Base-by-base conservation (phyloP, 1,140 invertebrate genomes). In the Drosophila arawakana region DNA sequence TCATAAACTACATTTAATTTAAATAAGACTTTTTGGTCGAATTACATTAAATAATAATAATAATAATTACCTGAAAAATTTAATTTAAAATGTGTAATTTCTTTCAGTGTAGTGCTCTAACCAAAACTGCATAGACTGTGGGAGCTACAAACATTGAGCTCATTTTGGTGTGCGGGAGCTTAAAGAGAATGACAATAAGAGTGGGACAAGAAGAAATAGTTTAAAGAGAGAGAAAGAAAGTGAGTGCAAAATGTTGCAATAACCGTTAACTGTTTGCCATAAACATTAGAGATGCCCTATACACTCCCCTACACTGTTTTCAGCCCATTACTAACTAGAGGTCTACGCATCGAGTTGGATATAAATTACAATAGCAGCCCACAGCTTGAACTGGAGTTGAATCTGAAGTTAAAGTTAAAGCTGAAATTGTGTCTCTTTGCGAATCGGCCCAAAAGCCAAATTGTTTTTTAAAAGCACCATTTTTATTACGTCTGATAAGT, bases 401-500 rank as follows among this genome's bases (percentile, higher is more conserved):
- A 30, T 30, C 25, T 30, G 6, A 30, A 30, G 25, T 10, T n/a
- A 13, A 8, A 47, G 46, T 7, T 47, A 8, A 7, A 47, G 46
- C 46, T 46, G 11, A n/a, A 46, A n/a, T n/a, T 46, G 43, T n/a
- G 13, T 46, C 11, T 46, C 43, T 13, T 46, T 46, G 43, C 43
- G 43, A 46, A 15, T 47, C 58, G 63, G 62, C 75, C 80, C 77
- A 78, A 90, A 90, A 90, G 88, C 80, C 78, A 90, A 90, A 90
- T 90, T 90, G 85, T 90, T 90, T 90, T 90, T 90, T 90, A 90
- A 90, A 90, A 90, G 85, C 85, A 81, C 80, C 86, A 90, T 90
- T 90, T 90, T 90, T 90, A 90, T 90, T 83, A 68, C 77, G 73
- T 83, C 86, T 82, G 86, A 90, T 90, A 90, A 83, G 77, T 90